Base-by-base conservation (phyloP, 2,888 invertebrate genomes). In the Furcula furcula region DNA sequence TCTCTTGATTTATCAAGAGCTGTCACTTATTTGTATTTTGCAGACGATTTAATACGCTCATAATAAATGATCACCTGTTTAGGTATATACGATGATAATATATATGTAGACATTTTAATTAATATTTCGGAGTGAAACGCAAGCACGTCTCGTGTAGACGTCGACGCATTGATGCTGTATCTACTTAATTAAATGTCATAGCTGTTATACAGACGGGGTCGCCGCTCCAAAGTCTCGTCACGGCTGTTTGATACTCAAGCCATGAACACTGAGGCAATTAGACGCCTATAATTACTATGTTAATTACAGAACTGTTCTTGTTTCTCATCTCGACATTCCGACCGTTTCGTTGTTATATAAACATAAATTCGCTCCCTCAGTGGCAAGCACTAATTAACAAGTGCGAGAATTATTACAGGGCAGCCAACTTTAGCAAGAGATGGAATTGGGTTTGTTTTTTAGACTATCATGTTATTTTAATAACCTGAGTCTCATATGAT, bases 221-320 rank as follows among this genome's bases (percentile, higher is more conserved):
- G 48, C 7, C 41, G 46, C 68, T 64, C 57, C 65, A 50, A 45
- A 73, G 72, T 67, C 70, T 68, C 65, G 73, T 78, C 80, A 79
- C 74, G 75, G 67, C 61, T 74, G 74, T 76, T 82, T 80, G 79
- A 78, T 77, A 81, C 79, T 81, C 76, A 72, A 79, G 76, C 70
- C 84, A 80, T 77, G 82, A 81, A 79, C 79, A 74, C 74, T 73
- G 72, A 76, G 76, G 77, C 83, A 85, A 84, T 85, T 85, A 85
- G 76, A 79, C 76, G 80, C 74, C 83, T 84, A 82, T 85, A 85
- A 86, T 86, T 83, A 82, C 82, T 71, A 82, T 82, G 85, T 83
- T 86, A 85, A 85, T 86, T 85, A 81, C 81, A 80, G 78, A 70
- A 73, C 60, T 66, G 78, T 71, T 77, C 81, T 72, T 79, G 81